phyloP scores from a whole-genome alignment of 2,797 vertebrate genomes.

The Salmo trutta region DNA sequence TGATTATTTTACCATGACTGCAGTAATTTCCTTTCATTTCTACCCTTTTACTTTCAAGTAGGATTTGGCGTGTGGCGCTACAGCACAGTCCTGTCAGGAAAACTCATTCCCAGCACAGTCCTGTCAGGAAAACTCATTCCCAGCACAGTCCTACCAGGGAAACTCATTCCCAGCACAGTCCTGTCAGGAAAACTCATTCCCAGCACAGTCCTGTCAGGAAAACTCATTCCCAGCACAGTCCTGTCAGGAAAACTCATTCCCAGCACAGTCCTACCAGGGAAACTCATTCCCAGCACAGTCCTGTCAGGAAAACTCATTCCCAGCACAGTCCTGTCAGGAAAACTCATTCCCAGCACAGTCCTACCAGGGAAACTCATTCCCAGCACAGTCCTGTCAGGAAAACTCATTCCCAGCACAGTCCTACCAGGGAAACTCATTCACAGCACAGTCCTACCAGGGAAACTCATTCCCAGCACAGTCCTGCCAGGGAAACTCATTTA shows the following conservation, averaged over 20 bases:
- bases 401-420: constrained; percentile 39
- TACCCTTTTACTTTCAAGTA: constrained; percentile 53
- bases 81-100: constrained; percentile 49
- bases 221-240: constrained; percentile 47
- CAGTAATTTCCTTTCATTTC: constrained; percentile 67
- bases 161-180: constrained; percentile 47
- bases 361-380: constrained; percentile 53
- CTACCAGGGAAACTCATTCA: constrained; percentile 53
- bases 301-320: constrained; percentile 51
- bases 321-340: constrained; percentile 50
- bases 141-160: constrained; percentile 50
- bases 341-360: constrained; percentile 45
- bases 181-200: constrained; percentile 50
- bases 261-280: constrained; percentile 50
- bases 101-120: constrained; percentile 48
- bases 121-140: constrained; percentile 51
- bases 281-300: constrained; percentile 47
- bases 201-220: constrained; percentile 48
- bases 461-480: constrained; percentile 46
- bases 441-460: constrained; percentile 49
- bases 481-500: constrained; percentile 51
- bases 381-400: too few relatives aligned
- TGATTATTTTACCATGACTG: constrained; percentile 74
- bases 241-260: constrained; percentile 51
- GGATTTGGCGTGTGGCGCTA: constrained; percentile 57